These are phyloP conservation scores for Argentina silus DNA, from an alignment of 2,797 vertebrate genomes.

Conservation along the genomic window DNA sequence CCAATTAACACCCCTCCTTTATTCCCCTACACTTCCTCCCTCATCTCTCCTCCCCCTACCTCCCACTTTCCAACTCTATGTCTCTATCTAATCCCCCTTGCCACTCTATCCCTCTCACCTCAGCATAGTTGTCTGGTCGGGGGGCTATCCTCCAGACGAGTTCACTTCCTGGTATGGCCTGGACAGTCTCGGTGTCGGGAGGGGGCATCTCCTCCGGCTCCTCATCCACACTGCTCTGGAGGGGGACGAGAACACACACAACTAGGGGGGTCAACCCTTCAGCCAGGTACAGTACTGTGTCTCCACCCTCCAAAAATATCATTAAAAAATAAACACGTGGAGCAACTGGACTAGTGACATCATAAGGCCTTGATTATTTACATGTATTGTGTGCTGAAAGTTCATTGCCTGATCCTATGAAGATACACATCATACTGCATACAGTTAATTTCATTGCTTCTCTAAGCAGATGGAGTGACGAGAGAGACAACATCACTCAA, in stretches of 20 bases:
- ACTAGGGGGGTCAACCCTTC: background rate
- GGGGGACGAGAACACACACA: background rate
- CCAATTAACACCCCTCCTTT: background rate
- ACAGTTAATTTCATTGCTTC: no score
- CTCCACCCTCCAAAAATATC: no score
- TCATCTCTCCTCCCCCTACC: background rate
- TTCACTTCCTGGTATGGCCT: constrained; percentile 90
- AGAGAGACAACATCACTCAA: background rate
- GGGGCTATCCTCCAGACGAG: constrained; percentile 95
- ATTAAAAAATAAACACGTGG: no score
- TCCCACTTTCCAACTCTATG: background rate
- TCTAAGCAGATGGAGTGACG: background rate
- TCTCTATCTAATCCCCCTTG: background rate
- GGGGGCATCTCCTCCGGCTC: constrained; percentile 92
- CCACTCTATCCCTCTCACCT: constrained; percentile 74
- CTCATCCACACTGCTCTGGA: constrained; percentile 78
- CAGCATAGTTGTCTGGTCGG: constrained; percentile 89
- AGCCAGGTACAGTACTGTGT: background rate
- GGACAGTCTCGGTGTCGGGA: constrained; percentile 90
- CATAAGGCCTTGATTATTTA: no score
- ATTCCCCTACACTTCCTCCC: background rate
- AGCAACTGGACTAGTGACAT: no score
- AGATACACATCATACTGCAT: no score
- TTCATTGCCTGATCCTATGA: no score
- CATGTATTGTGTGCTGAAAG: no score